Base-by-base conservation (phyloP, 2,888 invertebrate species). In the Coleophora flavipennella region DNA sequence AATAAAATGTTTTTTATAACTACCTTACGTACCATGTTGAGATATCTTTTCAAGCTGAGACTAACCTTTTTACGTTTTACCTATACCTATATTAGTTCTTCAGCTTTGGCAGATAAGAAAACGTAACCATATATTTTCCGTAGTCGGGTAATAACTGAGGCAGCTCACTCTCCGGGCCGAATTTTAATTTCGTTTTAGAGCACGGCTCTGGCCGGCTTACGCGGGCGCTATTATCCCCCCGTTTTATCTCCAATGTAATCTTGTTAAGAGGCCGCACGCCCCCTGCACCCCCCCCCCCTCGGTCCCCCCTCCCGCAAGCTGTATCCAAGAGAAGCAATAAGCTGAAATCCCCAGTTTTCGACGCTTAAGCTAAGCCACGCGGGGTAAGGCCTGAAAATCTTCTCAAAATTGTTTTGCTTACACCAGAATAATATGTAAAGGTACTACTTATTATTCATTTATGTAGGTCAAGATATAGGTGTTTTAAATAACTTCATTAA, bases 211-310 rank as follows among this genome's bases (percentile, higher is more conserved):
- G 50, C 51, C 46, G 44, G 77, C 79, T 81, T 81, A 75, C 68
- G 64, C 61, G 57, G 59, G 54, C 57, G 72, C 71, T 75, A 78
- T 83, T 81, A 84, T 80, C 75, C 75, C 63, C 62, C 68, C 74
- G 66, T 79, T 84, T 81, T 83, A 84, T 83, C 80, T 77, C 55
- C 75, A 71, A 77, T 76, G 83, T 84, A 84, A 84, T 84, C 83
- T 83, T 83, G 84, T 83, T 83, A 83, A 84, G 79, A 83, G 83
- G 63, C 67, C 63, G 62, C 57, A 42, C n/a, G n/a, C 51, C 39
- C 49, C 54, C 55, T 57, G 49, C 50, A 44, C 45, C 50, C 57
- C 51, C 51, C 48, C 42, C 49, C 53, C 46, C 46, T 39, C 50
- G n/a, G n/a, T 49, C 49, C 43, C 44, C 47, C 51, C 53, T 55